phyloP scores from a whole-genome alignment of 2,888 invertebrate species.

The Dorcus parallelipipedus region DNA sequence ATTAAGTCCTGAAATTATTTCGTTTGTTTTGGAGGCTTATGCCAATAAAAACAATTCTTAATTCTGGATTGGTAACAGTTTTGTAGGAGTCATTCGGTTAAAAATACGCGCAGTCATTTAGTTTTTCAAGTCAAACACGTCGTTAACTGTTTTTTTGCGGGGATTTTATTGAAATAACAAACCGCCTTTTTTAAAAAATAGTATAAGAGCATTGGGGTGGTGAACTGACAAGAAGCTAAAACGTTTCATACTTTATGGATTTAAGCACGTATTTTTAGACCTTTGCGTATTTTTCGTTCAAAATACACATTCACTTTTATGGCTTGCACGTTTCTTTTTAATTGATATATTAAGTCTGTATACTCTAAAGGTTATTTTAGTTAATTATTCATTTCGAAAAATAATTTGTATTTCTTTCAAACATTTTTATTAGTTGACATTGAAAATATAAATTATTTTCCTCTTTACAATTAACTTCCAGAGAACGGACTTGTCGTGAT shows the following conservation, averaged over 20 bases:
- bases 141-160: not conserved
- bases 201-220: conserved; percentile 5
- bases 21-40: conserved; percentile 16
- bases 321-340: conserved; percentile 13
- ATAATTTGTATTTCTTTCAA: not conserved
- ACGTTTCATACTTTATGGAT: conserved; percentile 1
- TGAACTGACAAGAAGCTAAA: conserved; percentile 6
- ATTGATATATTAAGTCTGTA: conserved; percentile 11
- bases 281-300: conserved; percentile 9
- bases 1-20: conserved; percentile 19
- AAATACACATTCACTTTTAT: conserved; percentile 4
- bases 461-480: not conserved
- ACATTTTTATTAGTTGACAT: not conserved
- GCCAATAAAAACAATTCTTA: conserved; percentile 22
- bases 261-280: conserved; percentile 10
- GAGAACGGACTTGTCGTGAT: too few species aligned
- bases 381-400: not conserved
- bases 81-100: conserved; percentile 7
- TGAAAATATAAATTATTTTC: not conserved
- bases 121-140: conserved; percentile 5
- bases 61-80: conserved; percentile 16
- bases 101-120: conserved; percentile 8
- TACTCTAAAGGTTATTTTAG: not conserved
- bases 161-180: not conserved
- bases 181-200: conserved; percentile 1